A percentile compares a stretch with the other conserved stretches of the same genome.
phyloP scores from a whole-genome alignment of 2,113 vertebrate genomes.

The Archilochus colubris region DNA sequence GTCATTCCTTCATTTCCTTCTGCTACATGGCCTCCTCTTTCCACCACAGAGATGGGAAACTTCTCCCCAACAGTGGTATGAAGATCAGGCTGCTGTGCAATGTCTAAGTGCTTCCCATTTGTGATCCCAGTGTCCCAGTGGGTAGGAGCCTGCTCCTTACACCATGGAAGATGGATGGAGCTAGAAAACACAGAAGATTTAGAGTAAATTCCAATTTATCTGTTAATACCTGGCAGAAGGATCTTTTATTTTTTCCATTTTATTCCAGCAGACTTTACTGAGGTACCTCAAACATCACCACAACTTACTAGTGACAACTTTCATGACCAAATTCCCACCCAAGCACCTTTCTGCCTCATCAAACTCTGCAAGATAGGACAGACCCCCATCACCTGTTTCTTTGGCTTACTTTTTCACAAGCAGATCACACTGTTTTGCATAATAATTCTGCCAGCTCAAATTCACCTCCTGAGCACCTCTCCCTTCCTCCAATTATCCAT shows the following conservation, averaged over 20 bases:
- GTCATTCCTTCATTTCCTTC: neutral
- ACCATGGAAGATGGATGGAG: neutral
- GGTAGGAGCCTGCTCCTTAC: neutral
- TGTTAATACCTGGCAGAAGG: neutral
- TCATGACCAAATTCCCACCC: neutral
- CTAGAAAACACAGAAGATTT: neutral
- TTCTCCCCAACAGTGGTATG: neutral
- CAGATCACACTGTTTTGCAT: neutral
- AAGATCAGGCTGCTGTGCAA: neutral
- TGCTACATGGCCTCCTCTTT: neutral
- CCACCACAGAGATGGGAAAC: neutral
- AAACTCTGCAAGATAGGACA: neutral
- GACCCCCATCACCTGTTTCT: neutral
- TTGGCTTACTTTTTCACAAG: neutral
- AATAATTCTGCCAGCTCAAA: neutral
- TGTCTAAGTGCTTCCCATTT: neutral
- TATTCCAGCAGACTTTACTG: neutral
- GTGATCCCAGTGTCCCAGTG: neutral
- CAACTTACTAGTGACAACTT: neutral
- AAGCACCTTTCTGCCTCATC: neutral
- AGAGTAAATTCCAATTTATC: neutral
- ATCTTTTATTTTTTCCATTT: neutral
- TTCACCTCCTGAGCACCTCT: neutral
- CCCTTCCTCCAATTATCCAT: neutral
- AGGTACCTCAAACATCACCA: neutral